Evolutionary conservation across 2,797 vertebrate species (phyloP).

Genomic region (Apogon hyalosoma): DNA sequence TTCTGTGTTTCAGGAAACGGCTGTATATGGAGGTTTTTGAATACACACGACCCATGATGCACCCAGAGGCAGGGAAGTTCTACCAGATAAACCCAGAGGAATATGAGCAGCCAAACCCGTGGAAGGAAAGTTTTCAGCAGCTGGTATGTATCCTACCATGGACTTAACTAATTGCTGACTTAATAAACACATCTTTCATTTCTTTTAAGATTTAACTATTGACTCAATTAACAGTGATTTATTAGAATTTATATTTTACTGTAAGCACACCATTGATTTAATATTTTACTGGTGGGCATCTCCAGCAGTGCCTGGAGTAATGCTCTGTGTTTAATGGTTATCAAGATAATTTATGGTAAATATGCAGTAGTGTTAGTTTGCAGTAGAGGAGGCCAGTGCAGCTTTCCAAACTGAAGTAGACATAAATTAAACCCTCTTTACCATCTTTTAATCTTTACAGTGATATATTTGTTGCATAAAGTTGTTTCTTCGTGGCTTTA

Average conservation of each 20-base stretch:
- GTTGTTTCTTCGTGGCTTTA: conserved; percentile 22
- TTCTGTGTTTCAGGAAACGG: conserved; percentile 89
- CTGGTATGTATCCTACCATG: conserved; percentile 86
- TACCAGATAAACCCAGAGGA: conserved; percentile 99
- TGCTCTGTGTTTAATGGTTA: background rate
- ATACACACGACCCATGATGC: conserved; percentile 99
- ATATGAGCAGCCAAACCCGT: conserved; percentile 98
- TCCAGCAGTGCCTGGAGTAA: background rate
- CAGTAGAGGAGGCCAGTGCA: background rate
- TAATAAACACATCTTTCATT: background rate
- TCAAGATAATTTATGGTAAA: background rate
- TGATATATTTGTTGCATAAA: background rate
- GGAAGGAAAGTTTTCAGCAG: conserved; percentile 99
- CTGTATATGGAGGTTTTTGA: conserved; percentile 99
- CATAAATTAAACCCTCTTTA: conserved; percentile 1
- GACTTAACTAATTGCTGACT: background rate
- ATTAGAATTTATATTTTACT: background rate
- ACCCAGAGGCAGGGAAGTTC: conserved; percentile 98
- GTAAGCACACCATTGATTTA: background rate
- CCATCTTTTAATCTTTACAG: conserved; percentile 10
- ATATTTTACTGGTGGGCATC: conserved; percentile 2
- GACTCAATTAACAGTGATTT: no score
- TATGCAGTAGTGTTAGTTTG: background rate
- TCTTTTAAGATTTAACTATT: no score
- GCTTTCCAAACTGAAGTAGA: conserved; percentile 13